These are phyloP conservation scores for Drosophila emarginata DNA, from an alignment of 2,888 invertebrate species.

Conservation along the genomic window DNA sequence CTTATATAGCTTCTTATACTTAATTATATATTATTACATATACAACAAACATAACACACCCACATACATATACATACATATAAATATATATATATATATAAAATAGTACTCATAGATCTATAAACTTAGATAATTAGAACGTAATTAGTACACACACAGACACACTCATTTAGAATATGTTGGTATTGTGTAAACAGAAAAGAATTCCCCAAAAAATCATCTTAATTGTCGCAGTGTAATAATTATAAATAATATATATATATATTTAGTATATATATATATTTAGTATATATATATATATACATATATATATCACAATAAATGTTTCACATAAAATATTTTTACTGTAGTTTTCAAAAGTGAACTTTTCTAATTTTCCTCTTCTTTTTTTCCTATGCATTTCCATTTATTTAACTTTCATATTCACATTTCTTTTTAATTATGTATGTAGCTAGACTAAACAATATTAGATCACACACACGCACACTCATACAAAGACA, in stretches of 20 bases:
- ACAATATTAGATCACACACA: not conserved
- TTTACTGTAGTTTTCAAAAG: conserved; percentile 54
- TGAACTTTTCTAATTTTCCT: conserved; percentile 35
- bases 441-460: conserved; percentile 33
- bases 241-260: conserved; percentile 18
- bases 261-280: conserved; percentile 14
- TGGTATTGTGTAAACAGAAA: conserved; percentile 47
- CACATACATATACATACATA: conserved; percentile 16
- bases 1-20: conserved; percentile 65
- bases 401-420: too few species aligned
- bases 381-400: conserved; percentile 2
- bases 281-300: conserved; percentile 35
- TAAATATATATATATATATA: conserved; percentile 37
- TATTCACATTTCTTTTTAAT: conserved; percentile 18
- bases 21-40: conserved; percentile 34
- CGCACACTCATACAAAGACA: not conserved
- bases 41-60: too few species aligned
- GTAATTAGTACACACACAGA: conserved; percentile 49
- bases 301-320: conserved; percentile 58
- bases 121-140: conserved; percentile 59
- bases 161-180: conserved; percentile 37
- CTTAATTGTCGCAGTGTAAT: conserved; percentile 52
- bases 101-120: conserved; percentile 59
- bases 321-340: conserved; percentile 74
- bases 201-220: conserved; percentile 45